Base-by-base conservation (phyloP, 2,888 invertebrate species). In the Hesperia comma region DNA sequence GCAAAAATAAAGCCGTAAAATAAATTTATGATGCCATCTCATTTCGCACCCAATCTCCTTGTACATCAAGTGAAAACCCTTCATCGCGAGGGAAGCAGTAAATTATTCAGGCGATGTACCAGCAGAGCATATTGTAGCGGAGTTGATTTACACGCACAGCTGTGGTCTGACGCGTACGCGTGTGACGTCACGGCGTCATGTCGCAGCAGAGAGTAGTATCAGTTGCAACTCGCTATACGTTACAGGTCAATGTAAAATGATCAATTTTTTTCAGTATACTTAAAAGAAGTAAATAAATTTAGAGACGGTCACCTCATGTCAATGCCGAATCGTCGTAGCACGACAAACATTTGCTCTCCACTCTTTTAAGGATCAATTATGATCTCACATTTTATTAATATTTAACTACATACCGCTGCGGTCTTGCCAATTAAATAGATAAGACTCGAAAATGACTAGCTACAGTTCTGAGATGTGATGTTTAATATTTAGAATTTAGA, bases 121-220 rank as follows among this genome's bases (percentile, higher is more conserved):
- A 64, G 64, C 41, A 53, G 58, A 51, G 64, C 58, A 64, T 58
- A 57, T 57, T 63, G 64, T 53, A 53, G 53, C 49, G 41, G 51
- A 64, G 64, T 57, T 53, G 64, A 64, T 64, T 64, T 64, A 64
- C 64, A 53, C 64, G 58, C 64, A 58, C 58, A 57, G 57, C 41
- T 64, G 64, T 53, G 58, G 10, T 19, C 19, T 19, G 19, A 3
- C 17, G 17, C 15, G 32, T 17, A 19, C 32, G 56, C 56, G 56
- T 19, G 46, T 57, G 63, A 57, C 57, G 63, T 63, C 63, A 63
- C 26, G 33, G n/a, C 41, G 32, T 14, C n/a, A 15, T 6, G 19
- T 4, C 12, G 10, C 49, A 12, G 49, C 49, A 19, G 19, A 46
- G 43, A 12, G 33, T 14, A 7, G 15, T 5, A 46, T 10, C 33